Evolutionary conservation across 2,113 vertebrate species (phyloP).

Genomic region (Chascanopsetta lugubris): DNA sequence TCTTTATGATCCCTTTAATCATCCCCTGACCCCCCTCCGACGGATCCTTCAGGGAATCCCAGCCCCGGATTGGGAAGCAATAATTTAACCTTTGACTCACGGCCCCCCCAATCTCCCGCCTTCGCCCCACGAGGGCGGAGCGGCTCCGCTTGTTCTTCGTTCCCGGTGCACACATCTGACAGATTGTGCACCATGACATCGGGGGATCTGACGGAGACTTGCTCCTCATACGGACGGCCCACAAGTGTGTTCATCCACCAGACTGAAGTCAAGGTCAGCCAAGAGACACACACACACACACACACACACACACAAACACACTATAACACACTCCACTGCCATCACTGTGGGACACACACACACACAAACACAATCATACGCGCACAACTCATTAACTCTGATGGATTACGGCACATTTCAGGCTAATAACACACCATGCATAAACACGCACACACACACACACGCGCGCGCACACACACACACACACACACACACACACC

Average conservation of each 20-base stretch:
- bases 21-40: constrained; percentile 12
- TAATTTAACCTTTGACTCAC: constrained; percentile 45
- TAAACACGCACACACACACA: constrained; percentile 14
- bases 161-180: constrained; percentile 53
- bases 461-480: constrained; percentile 37
- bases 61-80: neutral
- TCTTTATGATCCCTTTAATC: constrained; percentile 7
- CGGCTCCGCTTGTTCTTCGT: constrained; percentile 50
- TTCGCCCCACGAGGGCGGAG: constrained; percentile 28
- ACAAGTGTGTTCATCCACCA: constrained; percentile 47
- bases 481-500: constrained; percentile 4
- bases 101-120: constrained; percentile 12
- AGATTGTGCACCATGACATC: constrained; percentile 61
- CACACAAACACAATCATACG: neutral
- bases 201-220: constrained; percentile 62
- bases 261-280: constrained; percentile 71
- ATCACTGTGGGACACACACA: constrained; percentile 35
- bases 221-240: constrained; percentile 54
- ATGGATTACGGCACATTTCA: constrained; percentile 68
- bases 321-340: constrained; percentile 30
- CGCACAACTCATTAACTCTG: constrained; percentile 70
- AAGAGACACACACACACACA: constrained; percentile 43
- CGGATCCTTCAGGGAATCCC: neutral
- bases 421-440: constrained; percentile 56
- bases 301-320: constrained; percentile 25